Evolutionary conservation across 35 echinoderm and acorn worm genomes (phyloP).

Genomic region (Heliocidaris tuberculata): DNA sequence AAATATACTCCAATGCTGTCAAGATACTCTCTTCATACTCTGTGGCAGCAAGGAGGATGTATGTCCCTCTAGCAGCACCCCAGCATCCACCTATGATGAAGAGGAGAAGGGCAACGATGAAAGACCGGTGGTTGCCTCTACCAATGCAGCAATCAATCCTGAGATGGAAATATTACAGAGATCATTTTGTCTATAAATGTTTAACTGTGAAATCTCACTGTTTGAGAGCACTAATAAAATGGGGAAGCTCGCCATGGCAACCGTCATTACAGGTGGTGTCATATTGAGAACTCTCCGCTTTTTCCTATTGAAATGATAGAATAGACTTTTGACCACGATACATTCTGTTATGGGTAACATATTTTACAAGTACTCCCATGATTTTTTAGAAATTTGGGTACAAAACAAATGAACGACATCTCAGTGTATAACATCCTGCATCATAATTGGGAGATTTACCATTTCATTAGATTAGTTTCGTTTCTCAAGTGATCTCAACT

Average conservation of each 20-base stretch:
- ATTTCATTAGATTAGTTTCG: no score
- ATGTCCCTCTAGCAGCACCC: slow-evolving; percentile 55
- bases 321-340: no score
- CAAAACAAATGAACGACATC: no score
- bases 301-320: no score
- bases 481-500: no score
- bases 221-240: not conserved
- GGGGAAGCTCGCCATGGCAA: not conserved
- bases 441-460: no score
- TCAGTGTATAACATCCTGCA: no score
- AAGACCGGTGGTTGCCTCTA: slow-evolving; percentile 83
- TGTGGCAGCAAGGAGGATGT: slow-evolving; percentile 40
- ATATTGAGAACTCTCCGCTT: not conserved
- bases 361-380: no score
- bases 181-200: not conserved
- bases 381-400: no score
- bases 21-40: not conserved
- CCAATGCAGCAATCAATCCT: slow-evolving; percentile 98
- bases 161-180: slow-evolving; percentile 33
- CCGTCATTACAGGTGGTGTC: not conserved
- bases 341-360: no score
- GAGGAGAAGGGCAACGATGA: slow-evolving; percentile 67
- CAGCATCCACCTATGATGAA: slow-evolving; percentile 69
- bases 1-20: not conserved
- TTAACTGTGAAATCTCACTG: not conserved